Conservation (phyloP, 2,888 invertebrate species). For the Euclidia mi region DNA sequence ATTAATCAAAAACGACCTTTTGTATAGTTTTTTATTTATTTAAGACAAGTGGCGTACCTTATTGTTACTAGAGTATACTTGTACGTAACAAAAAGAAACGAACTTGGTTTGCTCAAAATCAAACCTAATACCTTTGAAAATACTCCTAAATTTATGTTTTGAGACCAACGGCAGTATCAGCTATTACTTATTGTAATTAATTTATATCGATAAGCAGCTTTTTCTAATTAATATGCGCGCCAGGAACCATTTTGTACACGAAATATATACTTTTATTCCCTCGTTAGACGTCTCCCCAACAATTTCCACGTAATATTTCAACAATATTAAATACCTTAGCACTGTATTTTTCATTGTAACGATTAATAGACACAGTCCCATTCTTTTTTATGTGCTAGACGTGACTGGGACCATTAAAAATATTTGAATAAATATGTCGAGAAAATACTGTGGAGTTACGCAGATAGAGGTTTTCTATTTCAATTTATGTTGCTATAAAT, state of each 20-base stretch:
- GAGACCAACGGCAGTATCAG: too few species aligned
- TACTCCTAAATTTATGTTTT: too few species aligned
- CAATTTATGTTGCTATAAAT: conserved; percentile 6
- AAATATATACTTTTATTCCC: conserved; percentile 32
- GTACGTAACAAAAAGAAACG: too few species aligned
- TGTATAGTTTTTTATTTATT: too few species aligned
- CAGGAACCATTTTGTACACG: conserved; percentile 38
- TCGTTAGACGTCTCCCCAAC: conserved; percentile 1
- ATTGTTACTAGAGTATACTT: too few species aligned
- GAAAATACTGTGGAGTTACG: conserved; percentile 5
- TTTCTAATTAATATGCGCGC: conserved; percentile 39
- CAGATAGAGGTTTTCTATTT: neutral
- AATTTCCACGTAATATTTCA: conserved; percentile 34
- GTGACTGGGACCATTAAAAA: conserved; percentile 33
- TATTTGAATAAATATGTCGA: conserved; percentile 11
- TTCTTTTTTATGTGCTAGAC: conserved; percentile 24
- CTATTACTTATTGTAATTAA: too few species aligned
- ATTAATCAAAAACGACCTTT: too few species aligned
- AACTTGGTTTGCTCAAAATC: too few species aligned
- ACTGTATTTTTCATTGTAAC: conserved; percentile 28
- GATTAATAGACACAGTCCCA: conserved; percentile 10
- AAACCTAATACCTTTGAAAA: too few species aligned
- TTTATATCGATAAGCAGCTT: conserved; percentile 25
- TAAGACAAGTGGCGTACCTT: too few species aligned
- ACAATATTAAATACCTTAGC: conserved; percentile 39